Evolutionary conservation across 2,797 vertebrate species (phyloP).

Genomic region (Sus cebifrons): DNA sequence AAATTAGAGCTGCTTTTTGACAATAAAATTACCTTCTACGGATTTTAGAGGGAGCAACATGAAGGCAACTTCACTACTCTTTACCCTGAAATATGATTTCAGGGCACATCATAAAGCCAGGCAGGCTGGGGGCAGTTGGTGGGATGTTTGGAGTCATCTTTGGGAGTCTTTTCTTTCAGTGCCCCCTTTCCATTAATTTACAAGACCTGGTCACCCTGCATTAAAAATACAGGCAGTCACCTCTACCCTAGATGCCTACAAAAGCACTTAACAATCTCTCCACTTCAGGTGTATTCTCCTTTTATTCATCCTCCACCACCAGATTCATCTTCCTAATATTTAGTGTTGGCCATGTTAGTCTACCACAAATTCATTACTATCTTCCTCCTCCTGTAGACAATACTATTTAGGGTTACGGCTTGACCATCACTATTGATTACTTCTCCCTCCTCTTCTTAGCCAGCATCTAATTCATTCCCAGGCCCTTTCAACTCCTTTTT

Average conservation of each 20-base stretch:
- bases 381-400: not conserved
- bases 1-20: conserved; percentile 53
- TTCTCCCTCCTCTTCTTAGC: not conserved
- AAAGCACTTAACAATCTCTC: conserved; percentile 6
- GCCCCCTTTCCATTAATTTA: not conserved
- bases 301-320: not conserved
- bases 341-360: not conserved
- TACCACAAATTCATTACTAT: not conserved
- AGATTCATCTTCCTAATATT: not conserved
- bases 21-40: conserved; percentile 2
- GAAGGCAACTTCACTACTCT: not conserved
- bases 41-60: conserved; percentile 37
- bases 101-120: not conserved
- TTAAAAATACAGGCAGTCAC: conserved; percentile 4
- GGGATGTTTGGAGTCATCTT: not conserved
- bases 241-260: not conserved
- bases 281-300: not conserved
- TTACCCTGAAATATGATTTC: not conserved
- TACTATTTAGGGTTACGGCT: not conserved
- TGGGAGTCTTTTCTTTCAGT: not conserved
- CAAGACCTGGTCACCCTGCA: not conserved
- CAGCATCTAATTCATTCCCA: not conserved
- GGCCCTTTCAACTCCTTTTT: not conserved
- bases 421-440: not conserved
- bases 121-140: not conserved